Base-by-base conservation (phyloP, 2,888 invertebrate genomes). In the Coleophora flavipennella region DNA sequence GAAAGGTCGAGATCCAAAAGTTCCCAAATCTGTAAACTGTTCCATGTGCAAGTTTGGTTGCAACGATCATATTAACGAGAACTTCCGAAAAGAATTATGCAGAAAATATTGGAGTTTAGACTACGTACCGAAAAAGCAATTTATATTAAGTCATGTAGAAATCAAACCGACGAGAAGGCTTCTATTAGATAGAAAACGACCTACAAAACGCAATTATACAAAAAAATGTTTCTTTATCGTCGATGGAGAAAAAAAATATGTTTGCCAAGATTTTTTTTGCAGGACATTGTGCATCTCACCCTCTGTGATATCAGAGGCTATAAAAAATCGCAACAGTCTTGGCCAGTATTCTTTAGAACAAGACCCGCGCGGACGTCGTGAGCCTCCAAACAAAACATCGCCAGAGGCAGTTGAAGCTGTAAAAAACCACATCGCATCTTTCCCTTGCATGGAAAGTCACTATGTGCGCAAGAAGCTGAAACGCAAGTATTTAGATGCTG, bases 81-180 rank as follows among this genome's bases (percentile, higher is more conserved):
- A n/a, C n/a, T n/a, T n/a, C n/a, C n/a, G n/a, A n/a, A 20, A 20
- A 20, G 6, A 31, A n/a, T 41, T 25, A 34, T n/a, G 37, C n/a
- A 38, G 41, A 35, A 25, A 38, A n/a, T 41, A 35, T 28, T 41
- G 38, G 38, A 41, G 13, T n/a, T 31, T 41, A 26, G 41, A 41
- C 12, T 41, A 1, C 13, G 3, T 27, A 1, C 27, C 1, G 1
- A 10, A 27, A 27, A 35, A 35, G 11, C n/a, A 27, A 11, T n/a
- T 35, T 7, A 11, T 35, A 27, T 27, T 35, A 2, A 8, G n/a
- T 27, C 26, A 35, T 27, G 11, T 32, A 11, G 25, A 9, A 37
- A 12, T 32, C 13, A 38, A 33, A 33, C 6, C 11, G 10, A 25
- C 28, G 1, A 28, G 28, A 14, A 33, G 33, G 1, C 10, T 25